Evolutionary conservation across 2,797 vertebrate species (phyloP).

Genomic region (Gambelia wislizenii): DNA sequence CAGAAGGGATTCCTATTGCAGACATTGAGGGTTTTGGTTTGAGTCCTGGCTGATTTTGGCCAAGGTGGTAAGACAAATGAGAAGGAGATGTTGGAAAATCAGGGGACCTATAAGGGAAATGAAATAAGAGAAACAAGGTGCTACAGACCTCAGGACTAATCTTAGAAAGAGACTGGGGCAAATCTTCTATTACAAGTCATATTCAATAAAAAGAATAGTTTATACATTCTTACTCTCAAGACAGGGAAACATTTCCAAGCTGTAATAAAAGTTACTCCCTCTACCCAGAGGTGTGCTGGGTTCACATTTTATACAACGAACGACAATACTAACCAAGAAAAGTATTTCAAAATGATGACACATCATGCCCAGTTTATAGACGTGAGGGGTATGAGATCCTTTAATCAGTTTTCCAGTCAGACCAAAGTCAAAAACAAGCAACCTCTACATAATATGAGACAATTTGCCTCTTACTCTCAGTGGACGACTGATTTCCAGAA

Average conservation of each 20-base stretch:
- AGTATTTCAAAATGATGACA: neutral
- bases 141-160: neutral
- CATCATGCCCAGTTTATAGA: neutral
- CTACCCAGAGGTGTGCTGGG: neutral
- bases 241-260: neutral
- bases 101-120: neutral
- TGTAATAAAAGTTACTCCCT: neutral
- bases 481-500: slow-evolving; percentile 32
- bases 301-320: neutral
- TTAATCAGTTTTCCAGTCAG: slow-evolving; percentile 10
- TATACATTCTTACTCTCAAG: neutral
- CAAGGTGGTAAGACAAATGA: too few species aligned
- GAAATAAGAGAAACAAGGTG: neutral
- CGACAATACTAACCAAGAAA: neutral
- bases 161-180: neutral
- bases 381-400: neutral
- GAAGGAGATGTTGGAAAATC: neutral
- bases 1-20: too few species aligned
- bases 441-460: neutral
- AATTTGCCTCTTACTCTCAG: neutral
- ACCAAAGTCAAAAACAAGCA: neutral
- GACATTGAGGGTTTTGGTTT: too few species aligned
- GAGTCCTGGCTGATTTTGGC: too few species aligned
- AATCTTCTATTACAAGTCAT: neutral
- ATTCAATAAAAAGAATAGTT: too few species aligned